Conservation (phyloP, 2,888 invertebrate genomes). For the Elegia similella region DNA sequence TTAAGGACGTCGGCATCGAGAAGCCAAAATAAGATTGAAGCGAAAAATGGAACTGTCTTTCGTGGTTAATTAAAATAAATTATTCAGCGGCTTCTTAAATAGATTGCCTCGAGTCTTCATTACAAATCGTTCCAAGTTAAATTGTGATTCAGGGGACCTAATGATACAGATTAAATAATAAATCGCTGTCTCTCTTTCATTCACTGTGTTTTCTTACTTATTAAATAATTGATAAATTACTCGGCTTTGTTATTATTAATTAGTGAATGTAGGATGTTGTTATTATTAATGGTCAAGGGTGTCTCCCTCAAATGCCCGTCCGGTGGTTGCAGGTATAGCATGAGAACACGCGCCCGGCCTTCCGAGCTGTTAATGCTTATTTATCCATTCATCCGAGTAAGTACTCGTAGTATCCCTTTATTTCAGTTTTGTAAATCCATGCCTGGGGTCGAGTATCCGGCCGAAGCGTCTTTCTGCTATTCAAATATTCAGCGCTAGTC, state of each 20-base stretch:
- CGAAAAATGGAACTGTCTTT: constrained; percentile 68
- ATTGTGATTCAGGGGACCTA: constrained; percentile 47
- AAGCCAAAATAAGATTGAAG: constrained; percentile 64
- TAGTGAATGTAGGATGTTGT: no score
- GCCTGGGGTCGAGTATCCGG: background rate
- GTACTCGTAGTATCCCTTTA: no score
- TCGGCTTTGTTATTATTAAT: background rate
- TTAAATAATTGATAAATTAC: background rate
- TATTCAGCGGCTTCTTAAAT: constrained; percentile 64
- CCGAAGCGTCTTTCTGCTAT: constrained; percentile 2
- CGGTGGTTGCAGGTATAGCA: no score
- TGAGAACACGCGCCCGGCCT: no score
- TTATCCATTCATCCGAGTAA: background rate
- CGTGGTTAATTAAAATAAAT: constrained; percentile 74
- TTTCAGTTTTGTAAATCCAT: background rate
- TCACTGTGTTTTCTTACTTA: background rate
- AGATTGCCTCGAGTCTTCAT: constrained; percentile 57
- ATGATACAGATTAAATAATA: constrained; percentile 43
- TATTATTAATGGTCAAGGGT: no score
- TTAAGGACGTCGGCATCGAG: constrained; percentile 59
- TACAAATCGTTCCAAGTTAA: constrained; percentile 60
- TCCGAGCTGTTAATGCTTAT: background rate
- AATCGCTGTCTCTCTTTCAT: constrained; percentile 8
- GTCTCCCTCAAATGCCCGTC: no score
- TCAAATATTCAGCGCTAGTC: constrained; percentile 15